These are phyloP conservation scores for Ectobius pallidus DNA, from an alignment of 2,888 invertebrate species.

Conservation along the genomic window DNA sequence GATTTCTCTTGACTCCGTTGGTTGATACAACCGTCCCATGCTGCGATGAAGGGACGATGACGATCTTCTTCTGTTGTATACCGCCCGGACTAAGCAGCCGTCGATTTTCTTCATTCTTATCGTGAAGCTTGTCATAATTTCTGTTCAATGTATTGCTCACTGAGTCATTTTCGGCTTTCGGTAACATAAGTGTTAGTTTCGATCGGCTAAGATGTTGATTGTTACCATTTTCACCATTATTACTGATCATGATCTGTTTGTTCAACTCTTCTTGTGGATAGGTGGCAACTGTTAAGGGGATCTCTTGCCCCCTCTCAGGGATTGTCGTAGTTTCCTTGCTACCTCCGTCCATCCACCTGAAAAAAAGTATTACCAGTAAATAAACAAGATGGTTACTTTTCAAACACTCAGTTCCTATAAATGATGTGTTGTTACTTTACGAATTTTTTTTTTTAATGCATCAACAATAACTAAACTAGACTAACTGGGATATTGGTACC, in stretches of 20 bases:
- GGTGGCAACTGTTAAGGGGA: constrained; percentile 10
- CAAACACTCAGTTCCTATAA: too few species aligned
- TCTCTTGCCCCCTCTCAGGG: neutral
- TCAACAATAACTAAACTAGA: too few species aligned
- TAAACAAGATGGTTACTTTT: too few species aligned
- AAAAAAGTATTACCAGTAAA: neutral
- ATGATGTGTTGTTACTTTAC: too few species aligned
- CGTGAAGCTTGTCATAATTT: constrained; percentile 3
- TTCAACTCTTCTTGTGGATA: neutral
- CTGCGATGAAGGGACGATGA: constrained; percentile 28
- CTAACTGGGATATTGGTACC: too few species aligned
- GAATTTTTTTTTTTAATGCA: too few species aligned
- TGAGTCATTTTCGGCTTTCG: neutral
- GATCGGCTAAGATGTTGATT: neutral
- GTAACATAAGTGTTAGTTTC: neutral
- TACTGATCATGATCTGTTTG: constrained; percentile 1
- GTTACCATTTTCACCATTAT: neutral
- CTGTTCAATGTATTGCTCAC: neutral
- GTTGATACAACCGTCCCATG: neutral
- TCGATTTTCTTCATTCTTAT: constrained; percentile 32
- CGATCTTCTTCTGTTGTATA: constrained; percentile 29
- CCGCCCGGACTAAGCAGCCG: constrained; percentile 11
- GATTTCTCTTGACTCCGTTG: neutral
- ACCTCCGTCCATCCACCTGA: constrained; percentile 21
- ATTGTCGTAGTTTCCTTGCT: neutral